Base-by-base conservation (phyloP, 2,113 vertebrate genomes). In the Hoplias malabaricus region DNA sequence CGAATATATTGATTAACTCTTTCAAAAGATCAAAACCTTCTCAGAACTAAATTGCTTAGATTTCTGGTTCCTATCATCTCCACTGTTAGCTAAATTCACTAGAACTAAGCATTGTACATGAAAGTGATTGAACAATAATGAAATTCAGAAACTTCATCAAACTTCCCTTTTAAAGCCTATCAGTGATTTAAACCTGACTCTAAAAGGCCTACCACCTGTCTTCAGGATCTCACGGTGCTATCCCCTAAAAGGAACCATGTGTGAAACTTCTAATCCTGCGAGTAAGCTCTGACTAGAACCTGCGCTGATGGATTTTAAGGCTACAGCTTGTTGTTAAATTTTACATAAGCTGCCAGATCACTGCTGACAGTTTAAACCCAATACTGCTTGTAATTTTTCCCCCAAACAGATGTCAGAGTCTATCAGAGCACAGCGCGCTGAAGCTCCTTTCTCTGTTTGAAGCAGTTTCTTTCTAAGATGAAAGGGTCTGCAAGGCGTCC, bases 291-390 rank as follows among this genome's bases (percentile, higher is more conserved):
- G 31, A 34, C 31, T 36, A 8, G 16, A 63, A 19, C 21, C 16
- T 4, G 48, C 5, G 2, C 59, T 53, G 59, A 36, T 27, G 13
- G 43, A 66, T 53, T 66, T 48, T 59, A 38, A 65, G 23, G 19
- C 21, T 8, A 21, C 23, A 53, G 48, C 48, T 48, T 23, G 9
- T 16, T 34, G 62, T 65, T 25, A 54, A 75, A 53, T 75, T 75
- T 53, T 50, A 75, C 43, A 65, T 65, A 75, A 75, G 31, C 73
- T 5, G 23, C 34, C 59, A 63, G 42, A 50, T 65, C 72, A 50
- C 13, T 43, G 13, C 27, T 50, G 59, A 63, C 72, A 34, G 56
- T 27, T 61, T 61, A 33, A 62, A 62, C 31, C 56, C 42, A 16
- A 46, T 33, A 40, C 57, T 33, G 33, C 56, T 34, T 74, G 23